phyloP scores from a whole-genome alignment of 2,797 vertebrate species.

The Masticophis lateralis region DNA sequence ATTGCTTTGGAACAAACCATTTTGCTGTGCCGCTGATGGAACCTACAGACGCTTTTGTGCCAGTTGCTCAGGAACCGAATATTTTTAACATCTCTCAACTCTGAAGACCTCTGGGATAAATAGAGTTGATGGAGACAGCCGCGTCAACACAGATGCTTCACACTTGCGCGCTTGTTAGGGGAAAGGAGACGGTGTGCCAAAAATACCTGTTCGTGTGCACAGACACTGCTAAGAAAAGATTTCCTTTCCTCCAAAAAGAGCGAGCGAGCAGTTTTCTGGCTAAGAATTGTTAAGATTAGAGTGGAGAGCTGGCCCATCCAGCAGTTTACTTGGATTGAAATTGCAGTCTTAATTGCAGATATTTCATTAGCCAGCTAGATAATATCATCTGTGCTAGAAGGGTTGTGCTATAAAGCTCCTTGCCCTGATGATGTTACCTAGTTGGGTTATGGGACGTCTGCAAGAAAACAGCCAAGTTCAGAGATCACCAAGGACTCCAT shows the following conservation, averaged over 20 bases:
- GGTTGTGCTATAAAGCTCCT: too few species aligned
- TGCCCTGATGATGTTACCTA: too few species aligned
- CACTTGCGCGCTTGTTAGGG: not conserved
- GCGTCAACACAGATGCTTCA: not conserved
- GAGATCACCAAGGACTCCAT: too few species aligned
- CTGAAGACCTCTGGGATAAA: not conserved
- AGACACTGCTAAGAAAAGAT: fast-evolving
- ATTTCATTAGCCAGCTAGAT: too few species aligned
- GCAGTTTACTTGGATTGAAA: not conserved
- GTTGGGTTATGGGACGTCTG: too few species aligned
- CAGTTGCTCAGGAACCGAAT: fast-evolving
- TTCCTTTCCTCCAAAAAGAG: not conserved
- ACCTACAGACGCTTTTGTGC: fast-evolving
- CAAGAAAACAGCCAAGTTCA: too few species aligned
- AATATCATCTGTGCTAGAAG: too few species aligned
- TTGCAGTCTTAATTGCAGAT: conserved; percentile 12
- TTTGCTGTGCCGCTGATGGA: fast-evolving
- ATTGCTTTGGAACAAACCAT: not conserved
- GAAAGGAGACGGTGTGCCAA: not conserved
- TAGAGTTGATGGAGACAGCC: not conserved
- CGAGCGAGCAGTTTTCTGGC: not conserved
- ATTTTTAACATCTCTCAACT: not conserved
- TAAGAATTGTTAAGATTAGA: conserved; percentile 19
- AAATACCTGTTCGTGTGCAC: not conserved
- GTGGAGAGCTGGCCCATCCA: conserved; percentile 35